A percentile compares a stretch with the other conserved stretches of the same genome.
Evolutionary conservation across 2,113 vertebrate species (phyloP).

Genomic region (Aegypius monachus): DNA sequence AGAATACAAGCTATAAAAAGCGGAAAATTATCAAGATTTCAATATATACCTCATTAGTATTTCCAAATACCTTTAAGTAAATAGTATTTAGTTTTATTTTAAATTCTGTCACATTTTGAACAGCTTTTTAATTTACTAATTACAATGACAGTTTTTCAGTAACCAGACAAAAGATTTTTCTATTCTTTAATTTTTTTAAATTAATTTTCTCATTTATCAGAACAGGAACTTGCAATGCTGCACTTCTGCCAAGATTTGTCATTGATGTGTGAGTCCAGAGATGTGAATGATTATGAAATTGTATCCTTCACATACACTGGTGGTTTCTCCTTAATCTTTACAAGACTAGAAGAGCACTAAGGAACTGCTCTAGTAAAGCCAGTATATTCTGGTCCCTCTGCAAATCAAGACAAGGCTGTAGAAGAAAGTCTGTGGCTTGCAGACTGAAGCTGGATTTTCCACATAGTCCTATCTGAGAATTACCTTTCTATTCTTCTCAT

Average conservation of each 20-base stretch:
- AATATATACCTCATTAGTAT: background rate
- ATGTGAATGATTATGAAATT: background rate
- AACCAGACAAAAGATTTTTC: background rate
- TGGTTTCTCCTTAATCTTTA: background rate
- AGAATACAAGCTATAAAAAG: background rate
- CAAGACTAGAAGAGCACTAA: background rate
- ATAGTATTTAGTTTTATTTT: background rate
- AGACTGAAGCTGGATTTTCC: background rate
- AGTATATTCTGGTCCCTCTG: background rate
- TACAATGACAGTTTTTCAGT: background rate
- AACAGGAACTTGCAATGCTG: background rate
- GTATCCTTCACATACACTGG: background rate
- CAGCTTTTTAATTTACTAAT: background rate
- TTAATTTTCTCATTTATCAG: background rate
- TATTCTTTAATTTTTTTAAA: background rate
- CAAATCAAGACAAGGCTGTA: background rate
- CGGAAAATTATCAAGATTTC: background rate
- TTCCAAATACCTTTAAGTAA: background rate
- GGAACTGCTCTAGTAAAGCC: background rate
- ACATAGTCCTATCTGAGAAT: background rate
- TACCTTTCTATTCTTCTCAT: background rate
- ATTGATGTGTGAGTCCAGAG: background rate
- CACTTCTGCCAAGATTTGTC: background rate
- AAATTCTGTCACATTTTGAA: background rate
- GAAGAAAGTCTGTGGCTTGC: background rate